Base-by-base conservation (phyloP, 2,113 vertebrate genomes). In the Coptodon rendalli region DNA sequence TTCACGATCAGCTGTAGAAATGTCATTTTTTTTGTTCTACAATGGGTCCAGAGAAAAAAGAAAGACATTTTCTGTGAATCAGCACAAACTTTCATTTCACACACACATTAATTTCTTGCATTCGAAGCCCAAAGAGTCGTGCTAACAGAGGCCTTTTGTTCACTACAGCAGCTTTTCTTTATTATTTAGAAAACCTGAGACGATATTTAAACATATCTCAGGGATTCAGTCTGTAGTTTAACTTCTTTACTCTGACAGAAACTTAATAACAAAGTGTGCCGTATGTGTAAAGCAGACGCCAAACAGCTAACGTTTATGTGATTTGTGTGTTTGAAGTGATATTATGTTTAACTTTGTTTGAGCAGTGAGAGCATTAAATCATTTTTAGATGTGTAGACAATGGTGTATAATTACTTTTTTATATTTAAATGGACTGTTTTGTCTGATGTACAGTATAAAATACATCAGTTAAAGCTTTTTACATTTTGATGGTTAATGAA, bases 271-370 rank as follows among this genome's bases (percentile, higher is more conserved):
- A 63, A 36, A 63, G 2, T 66, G 34, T 66, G 1, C 61, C 1
- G 1, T n/a, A 12, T 50, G 1, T 50, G 71, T 29, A 78, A 68
- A 31, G 43, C 43, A 31, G 71, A 50, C 11, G 1, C 43, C 43
- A 19, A 31, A 12, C 43, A 1, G 24, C 71, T 19, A 31, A 76
- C 6, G 0, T 31, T 19, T 19, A 76, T 31, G 24, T 76, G 24
- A 76, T 11, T 76, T 76, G 71, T 48, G 43, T 29, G 24, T 45
- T 76, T 76, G 43, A 76, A 76, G 40, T 48, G 24, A 27, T 45
- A 45, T 45, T 73, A 45, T 73, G 7, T 73, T 45, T 45, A 50
- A 16, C 45, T 29, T 31, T 17, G 24, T 50, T 50, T 50, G 68
- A n/a, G 36, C 71, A 78, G 6, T 1, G 43, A 78, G 43, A 78